phyloP scores from a whole-genome alignment of 2,113 vertebrate species.

The Cnemophilus loriae region DNA sequence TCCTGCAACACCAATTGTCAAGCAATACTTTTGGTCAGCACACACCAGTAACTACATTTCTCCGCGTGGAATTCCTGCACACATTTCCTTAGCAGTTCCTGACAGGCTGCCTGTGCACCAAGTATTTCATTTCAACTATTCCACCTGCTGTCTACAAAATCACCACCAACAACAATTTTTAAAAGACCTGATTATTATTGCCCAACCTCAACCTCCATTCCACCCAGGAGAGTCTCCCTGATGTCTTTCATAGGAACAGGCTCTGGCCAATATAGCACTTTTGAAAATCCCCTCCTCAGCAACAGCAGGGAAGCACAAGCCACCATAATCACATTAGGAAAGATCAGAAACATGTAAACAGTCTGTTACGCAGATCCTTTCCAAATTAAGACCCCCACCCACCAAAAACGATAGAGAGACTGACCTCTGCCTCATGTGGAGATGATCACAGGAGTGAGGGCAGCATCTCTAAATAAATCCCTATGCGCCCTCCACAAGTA shows the following conservation, averaged over 20 bases:
- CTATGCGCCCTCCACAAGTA: background rate
- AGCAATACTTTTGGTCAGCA: background rate
- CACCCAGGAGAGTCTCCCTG: background rate
- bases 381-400: background rate
- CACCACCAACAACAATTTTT: background rate
- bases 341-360: background rate
- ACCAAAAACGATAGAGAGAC: background rate
- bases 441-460: background rate
- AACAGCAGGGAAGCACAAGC: background rate
- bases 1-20: background rate
- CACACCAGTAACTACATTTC: background rate
- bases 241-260: background rate
- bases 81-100: background rate
- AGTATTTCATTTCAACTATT: background rate
- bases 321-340: background rate
- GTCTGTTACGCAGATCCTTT: background rate
- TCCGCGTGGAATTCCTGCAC: background rate
- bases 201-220: background rate
- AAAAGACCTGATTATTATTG: background rate
- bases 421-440: background rate
- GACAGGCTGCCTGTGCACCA: background rate
- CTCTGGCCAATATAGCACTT: background rate
- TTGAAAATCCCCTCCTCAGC: background rate
- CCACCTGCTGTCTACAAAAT: background rate
- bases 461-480: background rate